Percentiles rank a stretch among this genome's conserved stretches.
Evolutionary conservation across 2,113 vertebrate species (phyloP).

Genomic region (Anarhynchus alexandrinus): DNA sequence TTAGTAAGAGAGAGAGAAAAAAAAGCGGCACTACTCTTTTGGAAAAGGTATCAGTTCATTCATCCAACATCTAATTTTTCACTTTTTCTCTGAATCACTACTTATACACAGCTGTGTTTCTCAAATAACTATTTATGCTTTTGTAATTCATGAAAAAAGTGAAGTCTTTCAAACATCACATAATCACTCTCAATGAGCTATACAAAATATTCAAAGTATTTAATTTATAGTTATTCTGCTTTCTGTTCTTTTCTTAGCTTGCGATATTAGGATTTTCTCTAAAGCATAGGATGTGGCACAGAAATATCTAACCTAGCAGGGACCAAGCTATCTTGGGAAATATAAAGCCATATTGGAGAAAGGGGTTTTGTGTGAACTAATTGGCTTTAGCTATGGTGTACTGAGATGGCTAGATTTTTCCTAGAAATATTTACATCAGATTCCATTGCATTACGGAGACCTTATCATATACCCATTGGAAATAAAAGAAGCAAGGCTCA

Average conservation of each 20-base stretch:
- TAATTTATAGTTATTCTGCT: neutral
- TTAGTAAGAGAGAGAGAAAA: neutral
- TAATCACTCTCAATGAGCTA: neutral
- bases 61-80: neutral
- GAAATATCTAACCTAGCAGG: neutral
- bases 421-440: neutral
- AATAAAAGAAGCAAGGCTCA: neutral
- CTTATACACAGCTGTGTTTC: neutral
- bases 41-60: neutral
- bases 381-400: neutral
- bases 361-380: neutral
- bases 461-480: neutral
- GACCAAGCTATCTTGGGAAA: neutral
- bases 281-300: neutral
- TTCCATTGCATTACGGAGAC: neutral
- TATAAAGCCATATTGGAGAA: neutral
- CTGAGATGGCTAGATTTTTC: neutral
- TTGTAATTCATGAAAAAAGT: neutral
- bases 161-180: too few species aligned
- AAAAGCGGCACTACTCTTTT: accelerated
- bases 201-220: neutral
- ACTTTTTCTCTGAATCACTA: neutral
- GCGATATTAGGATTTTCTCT: neutral
- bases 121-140: neutral
- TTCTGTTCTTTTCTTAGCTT: neutral